Conservation (phyloP, 2,888 invertebrate species). For the Drosophila rubida region DNA sequence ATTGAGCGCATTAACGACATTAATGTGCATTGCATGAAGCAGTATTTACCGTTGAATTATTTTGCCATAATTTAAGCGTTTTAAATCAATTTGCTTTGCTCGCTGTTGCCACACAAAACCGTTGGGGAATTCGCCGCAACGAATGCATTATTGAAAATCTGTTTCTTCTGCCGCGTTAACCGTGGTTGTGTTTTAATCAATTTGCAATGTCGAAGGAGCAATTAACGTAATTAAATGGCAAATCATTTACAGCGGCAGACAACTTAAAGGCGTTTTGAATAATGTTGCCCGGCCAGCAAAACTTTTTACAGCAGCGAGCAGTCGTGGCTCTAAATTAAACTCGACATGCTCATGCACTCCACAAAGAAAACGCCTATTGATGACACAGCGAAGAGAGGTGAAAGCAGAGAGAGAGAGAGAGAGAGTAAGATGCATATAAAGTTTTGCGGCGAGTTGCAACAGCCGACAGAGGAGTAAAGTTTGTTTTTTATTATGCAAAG, state of each 20-base stretch:
- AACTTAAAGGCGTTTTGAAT: conserved; percentile 39
- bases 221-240: conserved; percentile 56
- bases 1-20: not conserved
- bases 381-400: conserved; percentile 3
- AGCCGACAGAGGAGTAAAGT: conserved; percentile 34
- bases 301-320: conserved; percentile 13
- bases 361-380: conserved; percentile 34
- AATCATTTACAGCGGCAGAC: conserved; percentile 13
- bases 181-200: conserved; percentile 38
- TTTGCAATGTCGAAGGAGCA: conserved; percentile 47
- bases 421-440: conserved; percentile 46
- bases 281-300: conserved; percentile 1
- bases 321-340: conserved; percentile 22
- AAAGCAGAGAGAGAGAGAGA: not conserved
- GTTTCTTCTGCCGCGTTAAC: conserved; percentile 1
- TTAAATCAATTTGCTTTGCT: conserved; percentile 35
- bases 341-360: conserved; percentile 7
- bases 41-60: conserved; percentile 18
- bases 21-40: conserved; percentile 16
- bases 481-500: conserved; percentile 65
- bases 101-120: not conserved
- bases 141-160: conserved; percentile 43
- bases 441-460: conserved; percentile 52
- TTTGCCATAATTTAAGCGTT: conserved; percentile 27
- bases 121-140: conserved; percentile 34